A percentile compares a stretch with the other conserved stretches of the same genome.
Evolutionary conservation across 2,888 invertebrate genomes (phyloP).

Genomic region (Standfussiana lucernea): DNA sequence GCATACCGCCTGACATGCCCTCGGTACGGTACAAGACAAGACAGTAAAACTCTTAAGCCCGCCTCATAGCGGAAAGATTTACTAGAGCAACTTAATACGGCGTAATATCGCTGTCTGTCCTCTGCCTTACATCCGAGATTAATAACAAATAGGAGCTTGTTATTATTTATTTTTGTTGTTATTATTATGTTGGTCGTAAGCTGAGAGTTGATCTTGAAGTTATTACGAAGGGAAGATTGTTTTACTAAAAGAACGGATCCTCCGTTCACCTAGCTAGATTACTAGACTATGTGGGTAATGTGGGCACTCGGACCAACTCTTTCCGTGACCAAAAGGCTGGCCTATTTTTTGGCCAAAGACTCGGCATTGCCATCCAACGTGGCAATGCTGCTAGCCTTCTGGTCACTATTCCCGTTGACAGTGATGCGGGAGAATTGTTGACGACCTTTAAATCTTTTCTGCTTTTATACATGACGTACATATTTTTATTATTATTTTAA

Average conservation of each 20-base stretch:
- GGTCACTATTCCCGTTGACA: neutral
- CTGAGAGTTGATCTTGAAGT: neutral
- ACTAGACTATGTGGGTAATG: too few relatives aligned
- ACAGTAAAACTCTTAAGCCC: slow-evolving; percentile 90
- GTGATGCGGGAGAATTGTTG: neutral
- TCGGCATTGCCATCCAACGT: neutral
- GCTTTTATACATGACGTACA: neutral
- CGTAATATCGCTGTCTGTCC: slow-evolving; percentile 81
- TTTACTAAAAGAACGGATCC: neutral
- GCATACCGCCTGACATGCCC: slow-evolving; percentile 69
- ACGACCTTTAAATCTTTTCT: neutral
- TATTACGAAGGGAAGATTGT: neutral
- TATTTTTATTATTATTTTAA: neutral
- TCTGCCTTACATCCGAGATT: slow-evolving; percentile 67
- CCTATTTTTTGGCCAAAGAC: neutral
- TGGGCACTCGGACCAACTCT: neutral
- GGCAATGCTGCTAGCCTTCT: neutral
- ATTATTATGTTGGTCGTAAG: slow-evolving; percentile 35
- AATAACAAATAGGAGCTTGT: slow-evolving; percentile 62
- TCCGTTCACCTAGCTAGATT: neutral
- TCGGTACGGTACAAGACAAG: slow-evolving; percentile 70
- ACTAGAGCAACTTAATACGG: slow-evolving; percentile 88
- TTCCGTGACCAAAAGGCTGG: neutral
- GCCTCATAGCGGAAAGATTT: slow-evolving; percentile 86
- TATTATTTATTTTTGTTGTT: slow-evolving; percentile 56